These are phyloP conservation scores for Galeopsomyia nigrocyanea DNA, from an alignment of 2,888 invertebrate species.

Conservation along the genomic window DNA sequence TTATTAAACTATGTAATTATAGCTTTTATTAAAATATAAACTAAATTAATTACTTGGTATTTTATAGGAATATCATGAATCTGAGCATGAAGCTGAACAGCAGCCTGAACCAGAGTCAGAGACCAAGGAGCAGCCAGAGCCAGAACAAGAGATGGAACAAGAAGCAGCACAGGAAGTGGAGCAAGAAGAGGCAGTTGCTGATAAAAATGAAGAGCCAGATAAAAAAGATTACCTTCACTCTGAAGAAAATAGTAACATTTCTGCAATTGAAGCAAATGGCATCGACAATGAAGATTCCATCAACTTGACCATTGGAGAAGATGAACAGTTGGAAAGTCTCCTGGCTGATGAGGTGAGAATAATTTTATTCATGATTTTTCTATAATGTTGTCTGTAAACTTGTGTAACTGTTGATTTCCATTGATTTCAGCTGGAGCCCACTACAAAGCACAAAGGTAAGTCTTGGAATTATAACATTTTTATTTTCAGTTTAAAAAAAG, in stretches of 20 bases:
- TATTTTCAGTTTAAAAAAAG: conserved; percentile 34
- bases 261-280: conserved; percentile 71
- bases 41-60: no score
- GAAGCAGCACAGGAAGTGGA: neutral
- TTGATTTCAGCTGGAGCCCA: conserved; percentile 63
- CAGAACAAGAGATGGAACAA: conserved; percentile 11
- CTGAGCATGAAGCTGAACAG: conserved; percentile 40
- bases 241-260: conserved; percentile 45
- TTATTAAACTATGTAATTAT: no score
- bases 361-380: neutral
- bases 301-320: conserved; percentile 85
- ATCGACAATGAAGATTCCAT: conserved; percentile 85
- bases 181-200: conserved; percentile 23
- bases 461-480: conserved; percentile 42
- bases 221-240: conserved; percentile 41
- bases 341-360: conserved; percentile 81
- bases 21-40: no score
- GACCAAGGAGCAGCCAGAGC: conserved; percentile 32
- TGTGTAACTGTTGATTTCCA: neutral
- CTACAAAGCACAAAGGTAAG: conserved; percentile 66
- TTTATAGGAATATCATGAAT: conserved; percentile 29
- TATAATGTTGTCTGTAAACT: neutral
- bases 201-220: conserved; percentile 50
- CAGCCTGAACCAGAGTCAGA: conserved; percentile 2
- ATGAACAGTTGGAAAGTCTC: conserved; percentile 76